Base-by-base conservation (phyloP, 1,140 invertebrate genomes). In the Holcopasites calliopsidis region DNA sequence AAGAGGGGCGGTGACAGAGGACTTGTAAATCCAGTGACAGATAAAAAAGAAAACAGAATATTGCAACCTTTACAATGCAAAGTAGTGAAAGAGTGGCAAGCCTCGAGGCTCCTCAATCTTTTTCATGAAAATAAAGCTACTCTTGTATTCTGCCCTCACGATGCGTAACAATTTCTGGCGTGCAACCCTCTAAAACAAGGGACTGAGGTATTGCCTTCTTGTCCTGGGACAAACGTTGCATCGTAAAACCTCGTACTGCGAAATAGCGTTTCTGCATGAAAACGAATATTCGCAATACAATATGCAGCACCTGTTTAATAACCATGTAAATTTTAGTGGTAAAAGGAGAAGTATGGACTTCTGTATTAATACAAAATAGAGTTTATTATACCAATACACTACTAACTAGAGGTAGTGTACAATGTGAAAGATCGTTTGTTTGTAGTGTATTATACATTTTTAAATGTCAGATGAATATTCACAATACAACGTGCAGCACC, bases 81-180 rank as follows among this genome's bases (percentile, higher is more conserved):
- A 64, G 38, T 42, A 40, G 54, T 42, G 58, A 18, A 76, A 72
- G 68, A 57, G 57, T 33, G 61, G 18, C 52, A 33, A 33, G 42
- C 26, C 44, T 73, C 58, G 74, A 58, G 60, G 54, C 52, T 57
- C 35, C 57, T 40, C 16, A 65, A 66, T 77, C 66, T 76, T 76
- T 72, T 64, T 62, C 28, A 69, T 62, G 58, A 8, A 54, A 52
- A 11, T 62, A 73, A 44, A 64, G 57, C n/a, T 44, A 35, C 52
- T 40, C 72, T 77, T 77, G 58, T 68, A 26, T 18, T 16, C 28
- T 18, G 21, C 31, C 23, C 40, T 73, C 66, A 44, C 23, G 42
- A 58, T 69, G 73, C 65, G 72, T 68, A 55, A 73, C 60, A 66
- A 26, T 75, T 70, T 76, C 54, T 44, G 61, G 50, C 11, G 44